Conservation (phyloP, 2,888 invertebrate species). For the Chamaedrilus cognettii region DNA sequence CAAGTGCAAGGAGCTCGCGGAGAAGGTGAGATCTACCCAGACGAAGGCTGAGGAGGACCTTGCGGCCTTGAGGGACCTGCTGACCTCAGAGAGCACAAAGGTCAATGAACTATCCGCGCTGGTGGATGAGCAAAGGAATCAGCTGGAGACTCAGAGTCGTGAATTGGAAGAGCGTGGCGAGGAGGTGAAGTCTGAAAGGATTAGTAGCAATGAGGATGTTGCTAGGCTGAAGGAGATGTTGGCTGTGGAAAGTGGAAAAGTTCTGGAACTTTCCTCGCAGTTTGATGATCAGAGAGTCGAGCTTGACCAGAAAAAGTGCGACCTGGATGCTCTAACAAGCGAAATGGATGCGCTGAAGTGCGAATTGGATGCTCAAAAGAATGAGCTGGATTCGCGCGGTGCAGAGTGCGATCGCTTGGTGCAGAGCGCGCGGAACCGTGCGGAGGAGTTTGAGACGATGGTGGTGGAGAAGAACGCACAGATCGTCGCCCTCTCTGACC, state of each 20-base stretch:
- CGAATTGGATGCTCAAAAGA: neutral
- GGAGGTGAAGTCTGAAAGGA: too few relatives aligned
- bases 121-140: too few relatives aligned
- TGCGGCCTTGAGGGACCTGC: neutral
- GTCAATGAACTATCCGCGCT: too few relatives aligned
- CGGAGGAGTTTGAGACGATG: neutral
- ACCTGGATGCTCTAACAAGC: neutral
- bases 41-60: neutral
- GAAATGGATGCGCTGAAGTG: neutral
- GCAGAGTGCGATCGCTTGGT: neutral
- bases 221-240: too few relatives aligned
- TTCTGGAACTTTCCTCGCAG: too few relatives aligned
- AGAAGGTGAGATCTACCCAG: neutral
- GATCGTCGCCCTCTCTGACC: constrained; percentile 1
- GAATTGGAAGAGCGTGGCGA: too few relatives aligned
- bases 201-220: too few relatives aligned
- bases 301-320: too few relatives aligned
- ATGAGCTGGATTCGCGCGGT: neutral
- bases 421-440: neutral
- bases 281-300: too few relatives aligned
- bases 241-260: too few relatives aligned
- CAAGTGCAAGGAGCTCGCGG: neutral
- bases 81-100: too few relatives aligned
- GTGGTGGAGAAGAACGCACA: neutral
- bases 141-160: too few relatives aligned